phyloP scores from a whole-genome alignment of 2,888 invertebrate genomes.

The Caenorhabditis sp. region DNA sequence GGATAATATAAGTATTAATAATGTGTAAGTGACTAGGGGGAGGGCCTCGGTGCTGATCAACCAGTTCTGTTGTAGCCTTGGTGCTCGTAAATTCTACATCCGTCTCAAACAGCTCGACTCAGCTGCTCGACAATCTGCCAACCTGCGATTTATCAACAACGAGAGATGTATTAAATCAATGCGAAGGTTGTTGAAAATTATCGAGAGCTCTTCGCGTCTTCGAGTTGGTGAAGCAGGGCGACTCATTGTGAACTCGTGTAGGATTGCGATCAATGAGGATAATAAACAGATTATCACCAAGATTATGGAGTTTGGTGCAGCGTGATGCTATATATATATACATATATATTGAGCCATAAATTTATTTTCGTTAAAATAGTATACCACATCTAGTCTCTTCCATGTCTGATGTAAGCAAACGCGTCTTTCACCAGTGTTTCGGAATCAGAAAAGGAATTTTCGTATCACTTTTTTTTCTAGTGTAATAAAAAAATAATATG shows the following conservation, averaged over 20 bases:
- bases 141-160: slow-evolving; percentile 46
- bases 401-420: too few relatives aligned
- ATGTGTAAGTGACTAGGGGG: slow-evolving; percentile 42
- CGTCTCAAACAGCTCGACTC: slow-evolving; percentile 50
- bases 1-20: slow-evolving; percentile 55
- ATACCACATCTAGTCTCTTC: too few relatives aligned
- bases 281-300: slow-evolving; percentile 59
- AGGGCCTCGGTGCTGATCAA: too few relatives aligned
- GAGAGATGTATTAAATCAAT: slow-evolving; percentile 49
- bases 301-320: slow-evolving; percentile 52
- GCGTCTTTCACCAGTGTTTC: too few relatives aligned
- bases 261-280: slow-evolving; percentile 62
- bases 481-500: too few relatives aligned
- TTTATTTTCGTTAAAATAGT: too few relatives aligned
- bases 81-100: slow-evolving; percentile 49
- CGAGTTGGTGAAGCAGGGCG: slow-evolving; percentile 62
- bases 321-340: too few relatives aligned
- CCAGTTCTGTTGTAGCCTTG: slow-evolving; percentile 20
- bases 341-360: too few relatives aligned
- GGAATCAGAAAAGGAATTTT: too few relatives aligned
- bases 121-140: slow-evolving; percentile 49
- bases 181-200: slow-evolving; percentile 55
- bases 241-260: slow-evolving; percentile 61
- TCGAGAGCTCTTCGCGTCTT: slow-evolving; percentile 46
- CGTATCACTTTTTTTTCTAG: too few relatives aligned